Base-by-base conservation (phyloP, 2,113 vertebrate species). In the Carassius auratus region DNA sequence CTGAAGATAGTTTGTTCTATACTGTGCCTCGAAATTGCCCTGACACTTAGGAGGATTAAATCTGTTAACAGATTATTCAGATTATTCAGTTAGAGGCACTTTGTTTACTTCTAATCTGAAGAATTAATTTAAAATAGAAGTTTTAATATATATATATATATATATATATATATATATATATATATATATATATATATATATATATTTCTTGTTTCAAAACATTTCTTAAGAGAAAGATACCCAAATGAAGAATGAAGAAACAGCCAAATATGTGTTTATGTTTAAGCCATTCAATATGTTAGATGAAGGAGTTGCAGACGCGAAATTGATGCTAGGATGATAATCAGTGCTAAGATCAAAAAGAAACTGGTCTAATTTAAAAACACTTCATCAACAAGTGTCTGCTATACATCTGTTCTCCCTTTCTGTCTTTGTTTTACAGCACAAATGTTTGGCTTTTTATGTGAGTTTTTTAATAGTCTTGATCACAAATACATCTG, bases 321-420 rank as follows among this genome's bases (percentile, higher is more conserved):
- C 84, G 48, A 79, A 76, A 84, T 85, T 88, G 48, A 90, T 86
- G 78, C 86, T 89, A 86, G 77, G 83, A 89, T 68, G 90, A 89
- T 92, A 91, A 93, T 91, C 91, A 90, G 90, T 89, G 82, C 88
- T 87, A 88, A 91, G 90, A 91, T 91, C 80, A 90, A 90, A 90
- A 90, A 90, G 87, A 93, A 93, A 90, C 90, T 86, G 89, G 83
- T 86, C 90, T 91, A 90, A 89, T 93, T 91, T 91, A 93, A 91
- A 77, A 79, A 36, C 74, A 87, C 81, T 77, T 89, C 45, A 83
- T 80, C 86, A 88, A 69, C 62, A 45, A 78, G 80, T 81, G 15
- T 64, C 79, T 85, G 81, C 76, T 81, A 23, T 88, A 89, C 90
- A 92, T 90, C 91, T 91, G 90, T 84, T 61, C 62, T 57, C 81